phyloP scores from a whole-genome alignment of 2,888 invertebrate genomes.

The Stenurella melanura region DNA sequence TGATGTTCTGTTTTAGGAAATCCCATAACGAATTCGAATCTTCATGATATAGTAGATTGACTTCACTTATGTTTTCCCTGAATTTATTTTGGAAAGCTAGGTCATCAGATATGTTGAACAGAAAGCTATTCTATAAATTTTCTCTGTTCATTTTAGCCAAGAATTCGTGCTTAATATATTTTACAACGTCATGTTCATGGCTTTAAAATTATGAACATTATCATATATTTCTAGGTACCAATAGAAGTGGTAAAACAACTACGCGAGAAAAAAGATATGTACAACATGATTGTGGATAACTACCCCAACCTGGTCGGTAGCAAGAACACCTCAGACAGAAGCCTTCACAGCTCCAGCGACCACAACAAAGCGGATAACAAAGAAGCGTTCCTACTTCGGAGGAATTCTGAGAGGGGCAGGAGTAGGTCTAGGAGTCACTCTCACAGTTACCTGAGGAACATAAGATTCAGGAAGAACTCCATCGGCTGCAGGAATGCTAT shows the following conservation, averaged over 20 bases:
- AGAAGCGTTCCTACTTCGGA: neutral
- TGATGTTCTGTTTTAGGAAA: too few species aligned
- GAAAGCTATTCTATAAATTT: too few species aligned
- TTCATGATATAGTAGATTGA: too few species aligned
- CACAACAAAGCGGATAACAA: slow-evolving; percentile 14
- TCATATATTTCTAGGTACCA: slow-evolving; percentile 11
- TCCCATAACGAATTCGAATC: too few species aligned
- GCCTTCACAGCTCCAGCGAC: neutral
- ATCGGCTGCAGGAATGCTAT: slow-evolving; percentile 92
- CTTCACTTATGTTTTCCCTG: too few species aligned
- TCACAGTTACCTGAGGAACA: slow-evolving; percentile 83
- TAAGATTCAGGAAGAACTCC: slow-evolving; percentile 85
- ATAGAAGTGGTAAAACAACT: slow-evolving; percentile 73
- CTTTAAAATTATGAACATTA: neutral
- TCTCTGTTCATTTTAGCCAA: neutral
- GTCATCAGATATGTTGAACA: too few species aligned
- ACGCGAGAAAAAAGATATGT: slow-evolving; percentile 78
- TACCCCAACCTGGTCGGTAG: slow-evolving; percentile 71
- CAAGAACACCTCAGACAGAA: neutral
- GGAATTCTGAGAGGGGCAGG: slow-evolving; percentile 15
- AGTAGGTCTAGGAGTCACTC: slow-evolving; percentile 71
- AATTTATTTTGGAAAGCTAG: too few species aligned
- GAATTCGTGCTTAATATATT: neutral
- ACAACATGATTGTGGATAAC: slow-evolving; percentile 82
- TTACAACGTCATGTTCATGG: neutral